Conservation (phyloP, 2,888 invertebrate species). For the Oasisia sp. region DNA sequence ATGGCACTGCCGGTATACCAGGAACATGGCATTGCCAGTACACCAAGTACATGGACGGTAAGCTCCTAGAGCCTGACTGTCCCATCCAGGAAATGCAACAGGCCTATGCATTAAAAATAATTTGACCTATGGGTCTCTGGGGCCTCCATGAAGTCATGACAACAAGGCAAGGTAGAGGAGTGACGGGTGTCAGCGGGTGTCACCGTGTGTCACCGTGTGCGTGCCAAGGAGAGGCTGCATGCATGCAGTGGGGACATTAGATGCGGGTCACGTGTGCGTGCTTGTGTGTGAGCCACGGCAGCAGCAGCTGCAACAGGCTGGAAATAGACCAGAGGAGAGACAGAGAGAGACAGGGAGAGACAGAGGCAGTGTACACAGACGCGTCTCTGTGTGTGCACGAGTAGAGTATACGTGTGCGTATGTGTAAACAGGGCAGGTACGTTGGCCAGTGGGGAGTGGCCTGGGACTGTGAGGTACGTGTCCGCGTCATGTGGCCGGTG, state of each 20-base stretch:
- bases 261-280: neutral
- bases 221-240: neutral
- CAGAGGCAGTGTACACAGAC: neutral
- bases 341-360: too few relatives aligned
- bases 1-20: neutral
- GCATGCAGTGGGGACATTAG: neutral
- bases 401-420: neutral
- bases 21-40: neutral
- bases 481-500: neutral
- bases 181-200: neutral
- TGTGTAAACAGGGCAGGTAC: neutral
- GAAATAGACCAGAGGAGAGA: neutral
- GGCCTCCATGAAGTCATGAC: neutral
- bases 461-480: neutral
- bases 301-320: neutral
- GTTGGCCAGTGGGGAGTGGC: neutral
- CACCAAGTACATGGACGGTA: neutral
- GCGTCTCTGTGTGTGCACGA: neutral
- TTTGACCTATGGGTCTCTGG: neutral
- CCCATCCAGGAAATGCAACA: neutral
- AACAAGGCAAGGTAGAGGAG: neutral
- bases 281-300: neutral
- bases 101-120: neutral
- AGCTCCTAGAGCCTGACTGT: neutral
- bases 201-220: neutral